Conservation (phyloP, 1,140 invertebrate species). For the Calephelis nemesis region DNA sequence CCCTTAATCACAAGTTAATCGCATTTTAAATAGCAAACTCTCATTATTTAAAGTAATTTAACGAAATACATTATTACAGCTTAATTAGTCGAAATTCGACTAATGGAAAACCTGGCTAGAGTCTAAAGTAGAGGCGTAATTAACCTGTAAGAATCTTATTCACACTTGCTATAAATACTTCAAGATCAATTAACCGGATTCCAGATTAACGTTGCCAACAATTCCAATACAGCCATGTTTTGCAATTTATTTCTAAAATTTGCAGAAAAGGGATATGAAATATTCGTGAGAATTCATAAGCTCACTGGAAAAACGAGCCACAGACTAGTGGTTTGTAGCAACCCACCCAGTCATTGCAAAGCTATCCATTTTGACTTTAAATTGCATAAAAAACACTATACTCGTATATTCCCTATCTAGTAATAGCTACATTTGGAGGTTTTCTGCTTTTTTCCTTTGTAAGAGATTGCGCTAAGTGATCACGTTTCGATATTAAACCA, state of each 20-base stretch:
- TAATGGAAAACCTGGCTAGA: no score
- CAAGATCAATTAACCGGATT: no score
- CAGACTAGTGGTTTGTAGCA: neutral
- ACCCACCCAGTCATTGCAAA: conserved; percentile 12
- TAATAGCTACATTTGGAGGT: conserved; percentile 71
- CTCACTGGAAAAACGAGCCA: neutral
- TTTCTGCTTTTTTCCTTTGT: conserved; percentile 75
- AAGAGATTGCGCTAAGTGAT: conserved; percentile 79
- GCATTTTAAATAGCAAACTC: no score
- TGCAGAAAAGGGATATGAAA: neutral
- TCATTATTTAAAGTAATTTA: no score
- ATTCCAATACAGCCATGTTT: neutral
- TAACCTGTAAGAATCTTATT: no score
- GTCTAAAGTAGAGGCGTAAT: no score
- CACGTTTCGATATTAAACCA: conserved; percentile 79
- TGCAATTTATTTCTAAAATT: neutral
- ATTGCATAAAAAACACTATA: conserved; percentile 67
- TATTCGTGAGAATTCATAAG: neutral
- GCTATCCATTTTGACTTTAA: conserved; percentile 21
- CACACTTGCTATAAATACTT: no score
- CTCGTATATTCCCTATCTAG: conserved; percentile 70
- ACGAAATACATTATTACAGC: neutral
- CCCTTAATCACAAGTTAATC: no score
- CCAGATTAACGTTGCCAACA: neutral
- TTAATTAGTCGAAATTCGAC: neutral